Conservation (phyloP, 2,797 vertebrate genomes). For the Thamnophis elegans region DNA sequence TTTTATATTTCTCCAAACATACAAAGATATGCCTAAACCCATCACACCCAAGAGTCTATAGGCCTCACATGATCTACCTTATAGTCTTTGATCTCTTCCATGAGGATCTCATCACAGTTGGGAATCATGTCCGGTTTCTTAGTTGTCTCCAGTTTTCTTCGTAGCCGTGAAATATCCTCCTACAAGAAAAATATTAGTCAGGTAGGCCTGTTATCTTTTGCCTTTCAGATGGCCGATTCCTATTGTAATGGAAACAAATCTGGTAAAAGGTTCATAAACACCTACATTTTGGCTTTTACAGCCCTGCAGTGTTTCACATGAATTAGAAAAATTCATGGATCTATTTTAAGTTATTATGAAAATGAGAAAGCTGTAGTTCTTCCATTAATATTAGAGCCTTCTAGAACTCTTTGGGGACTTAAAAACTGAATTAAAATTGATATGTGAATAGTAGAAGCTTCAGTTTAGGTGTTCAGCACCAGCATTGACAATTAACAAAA, state of each 20-base stretch:
- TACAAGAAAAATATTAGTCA: slow-evolving; percentile 52
- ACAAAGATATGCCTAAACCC: background rate
- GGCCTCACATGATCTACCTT: slow-evolving; percentile 74
- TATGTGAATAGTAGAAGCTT: background rate
- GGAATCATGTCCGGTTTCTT: slow-evolving; percentile 97
- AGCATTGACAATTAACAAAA: background rate
- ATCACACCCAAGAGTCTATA: background rate
- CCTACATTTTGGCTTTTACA: background rate
- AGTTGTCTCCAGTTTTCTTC: slow-evolving; percentile 91
- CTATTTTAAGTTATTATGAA: background rate
- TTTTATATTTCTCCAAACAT: background rate
- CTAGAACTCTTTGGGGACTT: background rate
- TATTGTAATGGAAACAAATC: background rate
- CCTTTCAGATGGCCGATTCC: background rate
- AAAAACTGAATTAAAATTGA: background rate
- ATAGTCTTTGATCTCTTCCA: slow-evolving; percentile 97
- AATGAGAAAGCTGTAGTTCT: background rate
- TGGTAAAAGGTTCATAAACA: background rate
- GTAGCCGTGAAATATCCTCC: slow-evolving; percentile 95
- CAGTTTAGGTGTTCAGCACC: background rate
- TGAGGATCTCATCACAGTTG: slow-evolving; percentile 94
- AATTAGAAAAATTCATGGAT: background rate
- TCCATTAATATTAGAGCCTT: background rate
- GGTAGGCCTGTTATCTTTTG: background rate
- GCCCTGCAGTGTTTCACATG: no score